Evolutionary conservation across 2,797 vertebrate genomes (phyloP).

Genomic region (Apodemus agrarius): DNA sequence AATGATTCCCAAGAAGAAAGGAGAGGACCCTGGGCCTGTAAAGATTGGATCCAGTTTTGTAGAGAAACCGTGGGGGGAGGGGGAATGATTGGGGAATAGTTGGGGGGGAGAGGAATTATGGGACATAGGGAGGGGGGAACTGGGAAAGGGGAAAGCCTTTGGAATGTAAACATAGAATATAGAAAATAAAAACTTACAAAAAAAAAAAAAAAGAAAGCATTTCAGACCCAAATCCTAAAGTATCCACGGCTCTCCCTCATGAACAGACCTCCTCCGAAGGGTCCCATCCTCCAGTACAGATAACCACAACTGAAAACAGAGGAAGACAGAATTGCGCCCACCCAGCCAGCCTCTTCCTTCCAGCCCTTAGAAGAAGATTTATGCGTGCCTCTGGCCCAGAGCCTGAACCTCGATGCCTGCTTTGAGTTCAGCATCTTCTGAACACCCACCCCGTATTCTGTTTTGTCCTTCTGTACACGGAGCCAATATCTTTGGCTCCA

Average conservation of each 20-base stretch:
- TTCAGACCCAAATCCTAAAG: not conserved
- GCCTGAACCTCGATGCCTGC: not conserved
- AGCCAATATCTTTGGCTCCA: not conserved
- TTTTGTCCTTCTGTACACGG: not conserved
- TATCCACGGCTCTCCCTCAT: not conserved
- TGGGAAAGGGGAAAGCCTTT: too few species aligned
- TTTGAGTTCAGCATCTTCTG: not conserved
- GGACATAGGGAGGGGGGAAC: too few species aligned
- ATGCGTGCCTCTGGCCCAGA: not conserved
- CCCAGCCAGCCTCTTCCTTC: not conserved
- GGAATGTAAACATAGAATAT: too few species aligned
- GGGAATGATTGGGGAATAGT: too few species aligned
- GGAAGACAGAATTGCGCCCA: not conserved
- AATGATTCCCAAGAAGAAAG: too few species aligned
- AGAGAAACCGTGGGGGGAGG: too few species aligned
- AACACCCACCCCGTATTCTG: not conserved
- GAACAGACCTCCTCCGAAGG: not conserved
- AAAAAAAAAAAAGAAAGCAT: not conserved
- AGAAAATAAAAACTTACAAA: too few species aligned
- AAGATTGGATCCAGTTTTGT: too few species aligned
- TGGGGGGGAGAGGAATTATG: too few species aligned
- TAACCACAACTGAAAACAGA: not conserved
- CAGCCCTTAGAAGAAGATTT: not conserved
- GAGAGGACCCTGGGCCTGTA: too few species aligned
- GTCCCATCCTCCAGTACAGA: not conserved